These are phyloP conservation scores for Lindbergichthys nudifrons DNA, from an alignment of 2,797 vertebrate species.

Conservation along the genomic window DNA sequence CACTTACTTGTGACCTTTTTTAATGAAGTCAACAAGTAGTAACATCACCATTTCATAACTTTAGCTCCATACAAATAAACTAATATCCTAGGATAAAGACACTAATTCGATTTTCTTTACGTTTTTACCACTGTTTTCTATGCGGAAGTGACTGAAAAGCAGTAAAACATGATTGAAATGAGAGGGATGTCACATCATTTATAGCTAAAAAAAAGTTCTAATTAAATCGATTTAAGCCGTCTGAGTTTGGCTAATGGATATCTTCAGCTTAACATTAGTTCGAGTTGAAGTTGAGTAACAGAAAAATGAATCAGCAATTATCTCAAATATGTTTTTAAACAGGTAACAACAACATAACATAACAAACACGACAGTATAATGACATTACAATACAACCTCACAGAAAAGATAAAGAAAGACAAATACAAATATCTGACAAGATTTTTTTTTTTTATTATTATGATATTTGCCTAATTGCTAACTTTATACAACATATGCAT, in stretches of 20 bases:
- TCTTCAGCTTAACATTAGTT: too few species aligned
- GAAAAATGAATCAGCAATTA: background rate
- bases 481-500: background rate
- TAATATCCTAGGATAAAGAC: rapidly evolving
- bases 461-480: background rate
- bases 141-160: conserved; percentile 60
- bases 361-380: too few species aligned
- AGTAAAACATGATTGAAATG: background rate
- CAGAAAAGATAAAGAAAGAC: too few species aligned
- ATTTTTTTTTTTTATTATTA: background rate
- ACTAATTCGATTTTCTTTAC: background rate
- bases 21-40: background rate
- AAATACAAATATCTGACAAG: too few species aligned
- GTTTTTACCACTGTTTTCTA: conserved; percentile 4
- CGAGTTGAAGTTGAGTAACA: too few species aligned
- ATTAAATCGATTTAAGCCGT: background rate
- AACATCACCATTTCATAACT: rapidly evolving
- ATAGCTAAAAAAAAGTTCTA: background rate
- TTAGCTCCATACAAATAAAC: background rate
- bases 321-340: too few species aligned
- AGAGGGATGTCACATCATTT: background rate
- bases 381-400: too few species aligned
- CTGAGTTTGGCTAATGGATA: background rate
- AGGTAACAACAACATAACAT: too few species aligned
- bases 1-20: background rate